A percentile compares a stretch with the other conserved stretches of the same genome.
Conservation (phyloP, 2,888 invertebrate genomes). For the Empis livida region DNA sequence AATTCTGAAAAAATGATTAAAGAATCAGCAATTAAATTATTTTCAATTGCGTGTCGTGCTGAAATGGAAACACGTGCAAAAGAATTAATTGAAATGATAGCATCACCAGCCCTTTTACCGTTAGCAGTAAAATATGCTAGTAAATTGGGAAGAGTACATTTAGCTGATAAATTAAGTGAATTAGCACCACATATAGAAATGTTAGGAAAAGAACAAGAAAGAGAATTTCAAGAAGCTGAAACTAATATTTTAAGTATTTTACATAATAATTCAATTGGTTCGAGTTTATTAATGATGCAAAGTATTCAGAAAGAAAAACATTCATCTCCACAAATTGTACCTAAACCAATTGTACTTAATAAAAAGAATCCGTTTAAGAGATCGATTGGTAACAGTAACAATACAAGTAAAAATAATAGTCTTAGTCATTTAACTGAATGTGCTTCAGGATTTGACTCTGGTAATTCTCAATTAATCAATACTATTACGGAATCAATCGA, state of each 20-base stretch:
- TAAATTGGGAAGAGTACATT: conserved; percentile 57
- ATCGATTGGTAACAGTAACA: conserved; percentile 26
- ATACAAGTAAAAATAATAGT: conserved; percentile 16
- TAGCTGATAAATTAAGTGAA: conserved; percentile 63
- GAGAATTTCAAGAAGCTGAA: conserved; percentile 20
- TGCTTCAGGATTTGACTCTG: conserved; percentile 13
- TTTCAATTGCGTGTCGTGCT: conserved; percentile 77
- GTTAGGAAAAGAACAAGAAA: conserved; percentile 21
- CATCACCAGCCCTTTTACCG: conserved; percentile 61
- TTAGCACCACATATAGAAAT: conserved; percentile 39
- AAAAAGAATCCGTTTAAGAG: conserved; percentile 42
- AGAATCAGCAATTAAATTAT: conserved; percentile 75
- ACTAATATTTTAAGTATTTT: conserved; percentile 15
- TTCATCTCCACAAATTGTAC: conserved; percentile 11
- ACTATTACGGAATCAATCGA: background rate
- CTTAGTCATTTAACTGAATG: conserved; percentile 24
- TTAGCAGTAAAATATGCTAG: conserved; percentile 83
- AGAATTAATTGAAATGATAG: conserved; percentile 72
- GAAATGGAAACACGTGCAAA: conserved; percentile 76
- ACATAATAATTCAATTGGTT: conserved; percentile 17
- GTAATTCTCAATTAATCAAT: conserved; percentile 2
- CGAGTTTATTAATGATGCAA: conserved; percentile 9
- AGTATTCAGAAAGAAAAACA: too few relatives aligned
- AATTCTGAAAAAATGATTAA: conserved; percentile 55
- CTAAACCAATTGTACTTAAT: conserved; percentile 26